Evolutionary conservation across 2,888 invertebrate species (phyloP), one percentile per base, ranked within the genome.

Genomic region (Parascotia fuliginaria): DNA sequence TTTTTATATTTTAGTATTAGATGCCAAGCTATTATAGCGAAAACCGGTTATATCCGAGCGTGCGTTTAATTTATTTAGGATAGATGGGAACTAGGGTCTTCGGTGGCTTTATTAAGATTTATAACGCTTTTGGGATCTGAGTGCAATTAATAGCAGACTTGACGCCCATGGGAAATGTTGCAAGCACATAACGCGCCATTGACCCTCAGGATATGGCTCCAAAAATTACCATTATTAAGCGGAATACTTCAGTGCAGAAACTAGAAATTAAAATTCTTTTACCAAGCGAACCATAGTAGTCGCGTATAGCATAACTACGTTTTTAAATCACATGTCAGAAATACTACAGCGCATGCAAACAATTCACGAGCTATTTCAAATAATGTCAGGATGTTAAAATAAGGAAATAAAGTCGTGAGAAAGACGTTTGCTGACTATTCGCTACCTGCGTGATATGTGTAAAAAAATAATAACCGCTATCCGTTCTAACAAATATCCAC

Each of bases 21-120:
- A 9, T 22, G 22, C 14, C 31, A 12, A n/a, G 12, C 16, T 62
- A n/a, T 49, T 11, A 43, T 29, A 19, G 7, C 28, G 19, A 9
- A 28, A 29, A 32, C 44, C 46, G 42, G 28, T 53, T n/a, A 46
- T 67, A 55, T 55, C 63, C 60, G 54, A 67, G 68, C 70, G 58
- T 62, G 60, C 63, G 70, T 70, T 72, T 77, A 73, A 81, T 81
- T 75, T 79, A 83, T 81, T 75, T 73, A 70, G 70, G 57, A 60
- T 65, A 56, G 64, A 55, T 70, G 63, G 65, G 56, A 68, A 72
- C 74, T 73, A 61, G 76, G 73, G 70, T 65, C 71, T 71, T 65
- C 62, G 59, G 70, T 63, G 68, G 48, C 65, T 79, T 87, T 85
- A 90, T 89, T 85, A 82, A 86, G 88, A 90, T 89, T 85, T 85